A percentile compares a stretch with the other conserved stretches of the same genome.
Conservation (phyloP, 2,113 vertebrate genomes). For the Chlamydotis undulata region DNA sequence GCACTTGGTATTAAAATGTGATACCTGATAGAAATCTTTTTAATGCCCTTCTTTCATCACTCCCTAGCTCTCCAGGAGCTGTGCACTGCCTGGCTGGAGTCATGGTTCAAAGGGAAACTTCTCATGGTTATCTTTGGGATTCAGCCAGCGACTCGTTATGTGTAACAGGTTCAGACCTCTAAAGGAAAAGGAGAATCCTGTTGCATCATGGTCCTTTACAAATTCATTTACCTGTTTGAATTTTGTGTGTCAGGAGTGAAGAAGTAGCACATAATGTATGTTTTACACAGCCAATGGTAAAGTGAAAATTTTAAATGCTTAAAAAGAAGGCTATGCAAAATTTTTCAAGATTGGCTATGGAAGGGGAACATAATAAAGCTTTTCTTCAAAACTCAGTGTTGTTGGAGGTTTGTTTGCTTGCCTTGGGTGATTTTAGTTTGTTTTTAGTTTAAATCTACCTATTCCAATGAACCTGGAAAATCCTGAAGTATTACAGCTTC, state of each 20-base stretch:
- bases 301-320: background rate
- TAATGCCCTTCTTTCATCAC: background rate
- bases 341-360: background rate
- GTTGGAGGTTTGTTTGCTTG: background rate
- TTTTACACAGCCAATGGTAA: background rate
- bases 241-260: background rate
- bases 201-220: background rate
- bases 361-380: background rate
- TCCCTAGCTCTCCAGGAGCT: background rate
- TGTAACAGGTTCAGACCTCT: background rate
- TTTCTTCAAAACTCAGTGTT: background rate
- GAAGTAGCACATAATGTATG: background rate
- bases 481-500: background rate
- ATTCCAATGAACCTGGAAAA: background rate
- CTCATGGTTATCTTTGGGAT: background rate
- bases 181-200: background rate
- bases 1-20: background rate
- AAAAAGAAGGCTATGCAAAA: background rate
- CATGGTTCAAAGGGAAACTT: accelerated
- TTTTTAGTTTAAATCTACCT: background rate
- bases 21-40: background rate
- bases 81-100: background rate
- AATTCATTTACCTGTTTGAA: background rate
- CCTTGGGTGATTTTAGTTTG: background rate
- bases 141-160: background rate